phyloP scores from a whole-genome alignment of 2,113 vertebrate genomes.

The Pan troglodytes region DNA sequence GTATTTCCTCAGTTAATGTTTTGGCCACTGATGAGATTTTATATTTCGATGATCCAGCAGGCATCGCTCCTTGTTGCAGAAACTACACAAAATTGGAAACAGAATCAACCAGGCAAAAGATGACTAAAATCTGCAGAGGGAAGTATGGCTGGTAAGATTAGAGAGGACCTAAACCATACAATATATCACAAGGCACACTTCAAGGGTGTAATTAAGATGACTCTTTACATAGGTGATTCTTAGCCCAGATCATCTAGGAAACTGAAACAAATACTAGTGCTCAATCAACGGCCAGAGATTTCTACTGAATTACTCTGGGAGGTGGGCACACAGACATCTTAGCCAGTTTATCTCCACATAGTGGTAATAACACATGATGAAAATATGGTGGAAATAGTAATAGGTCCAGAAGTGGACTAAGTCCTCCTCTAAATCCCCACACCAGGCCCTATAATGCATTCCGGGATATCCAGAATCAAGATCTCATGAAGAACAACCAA shows the following conservation, averaged over 20 bases:
- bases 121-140: neutral
- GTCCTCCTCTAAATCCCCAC: neutral
- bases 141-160: neutral
- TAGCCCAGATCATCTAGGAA: neutral
- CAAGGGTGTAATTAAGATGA: neutral
- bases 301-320: neutral
- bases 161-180: neutral
- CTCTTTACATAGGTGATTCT: neutral
- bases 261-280: neutral
- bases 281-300: neutral
- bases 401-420: neutral
- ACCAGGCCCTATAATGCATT: neutral
- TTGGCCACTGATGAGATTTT: neutral
- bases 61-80: neutral
- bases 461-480: neutral
- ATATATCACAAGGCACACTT: neutral
- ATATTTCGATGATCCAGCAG: neutral
- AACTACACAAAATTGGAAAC: neutral
- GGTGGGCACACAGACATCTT: neutral
- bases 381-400: neutral
- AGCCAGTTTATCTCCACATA: neutral
- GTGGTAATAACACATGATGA: neutral
- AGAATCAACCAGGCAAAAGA: neutral
- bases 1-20: neutral
- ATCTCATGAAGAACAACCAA: neutral